Conservation (phyloP, 2,888 invertebrate genomes). For the Chloroclysta siterata region DNA sequence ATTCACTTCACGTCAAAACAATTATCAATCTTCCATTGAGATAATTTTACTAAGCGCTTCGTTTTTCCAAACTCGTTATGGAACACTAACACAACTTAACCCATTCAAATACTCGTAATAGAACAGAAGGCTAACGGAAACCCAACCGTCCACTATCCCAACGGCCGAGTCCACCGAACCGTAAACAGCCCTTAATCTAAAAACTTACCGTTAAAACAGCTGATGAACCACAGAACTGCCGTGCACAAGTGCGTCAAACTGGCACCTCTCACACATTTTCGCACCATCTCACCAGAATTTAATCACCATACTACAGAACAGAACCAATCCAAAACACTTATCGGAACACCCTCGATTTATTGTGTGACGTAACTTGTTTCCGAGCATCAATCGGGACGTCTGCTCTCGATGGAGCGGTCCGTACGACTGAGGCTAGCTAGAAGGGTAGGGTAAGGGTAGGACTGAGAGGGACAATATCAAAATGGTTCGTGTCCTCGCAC, state of each 20-base stretch:
- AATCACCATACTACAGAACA: conserved; percentile 76
- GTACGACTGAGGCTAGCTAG: conserved; percentile 63
- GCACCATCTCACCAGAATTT: conserved; percentile 76
- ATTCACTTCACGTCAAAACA: background rate
- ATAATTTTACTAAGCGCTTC: conserved; percentile 1
- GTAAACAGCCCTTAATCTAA: conserved; percentile 57
- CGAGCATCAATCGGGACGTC: conserved; percentile 48
- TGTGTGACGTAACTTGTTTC: conserved; percentile 68
- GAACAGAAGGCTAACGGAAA: conserved; percentile 31
- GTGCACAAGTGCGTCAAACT: conserved; percentile 68
- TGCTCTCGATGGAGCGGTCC: conserved; percentile 58
- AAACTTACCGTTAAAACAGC: conserved; percentile 79
- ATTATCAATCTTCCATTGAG: background rate
- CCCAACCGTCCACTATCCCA: conserved; percentile 41
- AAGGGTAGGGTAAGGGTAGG: conserved; percentile 54
- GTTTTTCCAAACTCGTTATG: conserved; percentile 2
- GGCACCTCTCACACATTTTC: conserved; percentile 66
- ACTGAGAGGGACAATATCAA: conserved; percentile 69
- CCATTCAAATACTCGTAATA: conserved; percentile 28
- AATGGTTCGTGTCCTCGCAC: conserved; percentile 75
- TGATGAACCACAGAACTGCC: conserved; percentile 70
- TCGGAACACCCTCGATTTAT: conserved; percentile 58
- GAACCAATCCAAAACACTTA: conserved; percentile 60
- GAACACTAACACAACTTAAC: conserved; percentile 12
- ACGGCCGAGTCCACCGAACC: conserved; percentile 62